phyloP scores from a whole-genome alignment of 2,113 vertebrate species.

The Gobio gobio region DNA sequence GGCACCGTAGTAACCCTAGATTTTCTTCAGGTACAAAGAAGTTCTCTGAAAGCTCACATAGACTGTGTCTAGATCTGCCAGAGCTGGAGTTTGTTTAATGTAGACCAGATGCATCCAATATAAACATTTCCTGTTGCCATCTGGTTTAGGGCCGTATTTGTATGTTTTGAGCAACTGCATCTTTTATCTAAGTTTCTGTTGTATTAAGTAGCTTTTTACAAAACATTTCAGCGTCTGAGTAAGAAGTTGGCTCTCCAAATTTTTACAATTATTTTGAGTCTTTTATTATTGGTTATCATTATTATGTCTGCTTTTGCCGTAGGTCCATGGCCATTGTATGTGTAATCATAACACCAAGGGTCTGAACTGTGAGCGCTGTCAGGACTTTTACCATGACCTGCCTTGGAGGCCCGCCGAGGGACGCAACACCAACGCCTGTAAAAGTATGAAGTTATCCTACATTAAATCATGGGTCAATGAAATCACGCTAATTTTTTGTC shows the following conservation, averaged over 20 bases:
- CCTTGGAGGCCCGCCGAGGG: conserved; percentile 97
- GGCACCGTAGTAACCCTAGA: background rate
- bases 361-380: conserved; percentile 93
- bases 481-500: background rate
- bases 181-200: conserved; percentile 21
- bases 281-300: conserved; percentile 14
- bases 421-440: conserved; percentile 92
- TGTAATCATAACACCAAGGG: conserved; percentile 97
- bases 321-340: conserved; percentile 98
- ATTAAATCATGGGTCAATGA: background rate
- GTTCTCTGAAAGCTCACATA: conserved; percentile 5
- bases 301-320: conserved; percentile 41
- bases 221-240: background rate
- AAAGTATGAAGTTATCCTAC: conserved; percentile 78
- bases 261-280: background rate
- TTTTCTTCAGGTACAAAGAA: background rate
- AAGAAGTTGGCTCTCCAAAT: background rate
- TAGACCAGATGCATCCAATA: conserved; percentile 57
- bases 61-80: conserved; percentile 3
- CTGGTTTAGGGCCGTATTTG: conserved; percentile 15
- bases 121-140: conserved; percentile 59
- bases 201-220: background rate
- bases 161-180: conserved; percentile 4
- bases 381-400: conserved; percentile 93
- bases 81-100: conserved; percentile 53